Evolutionary conservation across 2,113 vertebrate genomes (phyloP), one percentile per base, ranked within the genome.

Genomic region (Oophaga pumilio): DNA sequence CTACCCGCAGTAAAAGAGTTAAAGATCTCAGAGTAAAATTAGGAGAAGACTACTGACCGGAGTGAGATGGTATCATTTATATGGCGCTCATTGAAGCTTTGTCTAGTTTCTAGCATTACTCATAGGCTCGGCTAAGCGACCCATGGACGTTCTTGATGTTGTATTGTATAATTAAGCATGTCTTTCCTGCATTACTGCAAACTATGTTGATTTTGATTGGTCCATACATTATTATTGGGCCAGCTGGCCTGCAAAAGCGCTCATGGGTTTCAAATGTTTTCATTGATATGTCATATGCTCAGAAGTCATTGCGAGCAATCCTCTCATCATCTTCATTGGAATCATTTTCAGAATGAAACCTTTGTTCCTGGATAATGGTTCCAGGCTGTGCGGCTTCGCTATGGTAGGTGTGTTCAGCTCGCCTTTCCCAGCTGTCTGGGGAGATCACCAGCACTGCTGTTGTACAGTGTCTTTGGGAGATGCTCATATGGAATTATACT

Each of bases 311-410:
- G 81, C 62, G 50, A 68, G 81, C 62, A 83, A 83, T 83, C 81
- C 62, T 83, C 81, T 83, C 81, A 83, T 83, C 81, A 83, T 83
- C 62, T 53, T 83, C 49, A 83, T 50, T 64, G 59, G 59, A 68
- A 62, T 68, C 64, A 83, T 83, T 83, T 83, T 83, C 56, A 83
- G 53, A 83, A 83, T 83, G 62, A 83, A 83, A 83, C 62, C 81
- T 83, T 83, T 83, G 81, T 83, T 83, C 81, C 49, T 53, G 81
- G 81, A 83, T 83, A 83, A 83, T 83, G 81, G 69, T 83, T 83
- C 62, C 81, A 83, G 81, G 81, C 81, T 83, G 81, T 83, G 81
- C 50, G 49, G 81, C 53, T 69, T 68, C 81, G 12, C 43, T 49
- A 52, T 83, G 64, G 49, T 69, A 83, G 81, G 81, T 83, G 81